Evolutionary conservation across 2,797 vertebrate genomes (phyloP).

Genomic region (Macroramphosus scolopax): DNA sequence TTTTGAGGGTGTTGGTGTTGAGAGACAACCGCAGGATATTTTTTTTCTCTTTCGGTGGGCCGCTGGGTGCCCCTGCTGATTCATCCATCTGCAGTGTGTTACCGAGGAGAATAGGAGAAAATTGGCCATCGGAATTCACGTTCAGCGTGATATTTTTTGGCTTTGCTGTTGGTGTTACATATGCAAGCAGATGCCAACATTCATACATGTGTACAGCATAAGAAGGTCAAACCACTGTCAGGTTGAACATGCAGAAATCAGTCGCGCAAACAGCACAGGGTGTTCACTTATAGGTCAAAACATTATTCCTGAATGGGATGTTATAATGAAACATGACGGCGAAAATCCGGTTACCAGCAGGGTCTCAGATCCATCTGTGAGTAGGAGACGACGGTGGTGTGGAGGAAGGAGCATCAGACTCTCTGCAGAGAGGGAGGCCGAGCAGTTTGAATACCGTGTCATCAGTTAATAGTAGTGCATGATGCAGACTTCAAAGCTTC

Average conservation of each 20-base stretch:
- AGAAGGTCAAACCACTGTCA: background rate
- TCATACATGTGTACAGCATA: slow-evolving; percentile 11
- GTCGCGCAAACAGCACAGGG: background rate
- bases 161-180: slow-evolving; percentile 17
- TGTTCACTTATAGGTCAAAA: no score
- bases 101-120: slow-evolving; percentile 39
- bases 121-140: slow-evolving; percentile 34
- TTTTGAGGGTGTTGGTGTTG: slow-evolving; percentile 44
- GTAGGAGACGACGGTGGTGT: no score
- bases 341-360: no score
- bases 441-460: no score
- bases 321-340: no score
- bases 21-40: slow-evolving; percentile 38
- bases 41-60: slow-evolving; percentile 36
- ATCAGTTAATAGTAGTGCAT: no score
- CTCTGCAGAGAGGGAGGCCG: no score
- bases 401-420: no score
- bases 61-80: slow-evolving; percentile 47
- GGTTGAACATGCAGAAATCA: slow-evolving; percentile 1
- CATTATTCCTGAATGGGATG: no score
- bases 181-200: background rate
- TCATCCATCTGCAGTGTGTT: slow-evolving; percentile 65
- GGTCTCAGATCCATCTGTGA: no score
- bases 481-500: no score
- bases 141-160: slow-evolving; percentile 37